phyloP scores from a whole-genome alignment of 2,113 vertebrate genomes.

The Cavia porcellus region DNA sequence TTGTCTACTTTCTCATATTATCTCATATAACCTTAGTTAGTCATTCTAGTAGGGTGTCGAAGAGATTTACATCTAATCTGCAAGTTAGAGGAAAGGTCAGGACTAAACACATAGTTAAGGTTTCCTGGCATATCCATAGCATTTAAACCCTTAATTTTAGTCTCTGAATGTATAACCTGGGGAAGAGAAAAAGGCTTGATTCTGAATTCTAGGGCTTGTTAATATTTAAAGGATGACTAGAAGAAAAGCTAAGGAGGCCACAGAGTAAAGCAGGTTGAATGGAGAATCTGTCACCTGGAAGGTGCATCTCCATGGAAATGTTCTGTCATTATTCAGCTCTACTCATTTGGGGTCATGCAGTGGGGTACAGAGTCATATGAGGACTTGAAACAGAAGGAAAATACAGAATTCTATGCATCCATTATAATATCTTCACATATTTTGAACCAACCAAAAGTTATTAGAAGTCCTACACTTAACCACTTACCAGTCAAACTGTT shows the following conservation, averaged over 20 bases:
- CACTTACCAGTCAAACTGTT: background rate
- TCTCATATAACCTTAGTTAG: background rate
- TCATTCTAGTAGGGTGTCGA: background rate
- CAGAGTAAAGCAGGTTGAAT: background rate
- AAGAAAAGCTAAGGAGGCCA: background rate
- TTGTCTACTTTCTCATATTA: background rate
- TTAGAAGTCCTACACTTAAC: background rate
- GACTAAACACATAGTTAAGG: background rate
- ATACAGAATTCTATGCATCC: background rate
- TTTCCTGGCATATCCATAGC: background rate
- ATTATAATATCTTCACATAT: background rate
- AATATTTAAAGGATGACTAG: constrained; percentile 5
- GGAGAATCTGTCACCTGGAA: background rate
- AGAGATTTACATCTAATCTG: constrained; percentile 21
- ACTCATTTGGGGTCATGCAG: background rate
- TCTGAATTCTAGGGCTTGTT: background rate
- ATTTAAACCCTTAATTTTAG: constrained; percentile 27
- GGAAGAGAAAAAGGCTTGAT: background rate
- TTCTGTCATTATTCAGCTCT: background rate
- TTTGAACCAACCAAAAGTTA: constrained; percentile 38
- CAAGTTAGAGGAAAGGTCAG: background rate
- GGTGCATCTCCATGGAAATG: background rate
- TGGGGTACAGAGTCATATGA: no score
- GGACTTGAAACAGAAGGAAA: background rate
- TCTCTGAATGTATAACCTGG: background rate